A percentile compares a stretch with the other conserved stretches of the same genome.
Conservation (phyloP, 1,140 invertebrate genomes). For the Helicoverpa armigera region DNA sequence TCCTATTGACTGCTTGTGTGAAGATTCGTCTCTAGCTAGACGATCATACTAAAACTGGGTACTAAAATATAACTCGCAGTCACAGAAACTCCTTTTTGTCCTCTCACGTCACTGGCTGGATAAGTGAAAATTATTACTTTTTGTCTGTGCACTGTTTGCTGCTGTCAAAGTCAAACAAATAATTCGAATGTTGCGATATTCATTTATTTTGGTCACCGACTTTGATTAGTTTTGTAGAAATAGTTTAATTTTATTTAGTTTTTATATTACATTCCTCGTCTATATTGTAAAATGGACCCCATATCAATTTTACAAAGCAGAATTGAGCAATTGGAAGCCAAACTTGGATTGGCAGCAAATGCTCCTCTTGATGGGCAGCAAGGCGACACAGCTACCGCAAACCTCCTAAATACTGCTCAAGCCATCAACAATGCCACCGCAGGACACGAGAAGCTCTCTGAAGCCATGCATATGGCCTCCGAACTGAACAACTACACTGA, state of each 20-base stretch:
- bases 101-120: too few relatives aligned
- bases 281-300: slow-evolving; percentile 77
- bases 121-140: too few relatives aligned
- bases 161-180: slow-evolving; percentile 13
- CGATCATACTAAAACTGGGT: too few relatives aligned
- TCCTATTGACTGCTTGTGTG: too few relatives aligned
- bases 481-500: slow-evolving; percentile 86
- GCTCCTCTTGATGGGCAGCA: slow-evolving; percentile 70
- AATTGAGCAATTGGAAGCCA: slow-evolving; percentile 84
- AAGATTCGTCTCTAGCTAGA: too few relatives aligned
- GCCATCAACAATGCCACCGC: slow-evolving; percentile 80
- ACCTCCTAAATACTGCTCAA: slow-evolving; percentile 79
- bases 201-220: slow-evolving; percentile 49
- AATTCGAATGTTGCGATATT: slow-evolving; percentile 49
- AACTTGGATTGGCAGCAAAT: slow-evolving; percentile 76
- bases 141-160: too few relatives aligned
- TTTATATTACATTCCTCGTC: slow-evolving; percentile 9
- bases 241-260: slow-evolving; percentile 45
- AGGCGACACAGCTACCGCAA: slow-evolving; percentile 77
- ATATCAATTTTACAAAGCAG: slow-evolving; percentile 82
- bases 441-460: slow-evolving; percentile 79
- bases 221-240: slow-evolving; percentile 31
- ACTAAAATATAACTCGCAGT: too few relatives aligned
- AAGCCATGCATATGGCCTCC: slow-evolving; percentile 77
- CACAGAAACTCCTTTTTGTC: too few relatives aligned